These are phyloP conservation scores for Metacarcinus magister DNA, from an alignment of 2,888 invertebrate species.

Conservation along the genomic window DNA sequence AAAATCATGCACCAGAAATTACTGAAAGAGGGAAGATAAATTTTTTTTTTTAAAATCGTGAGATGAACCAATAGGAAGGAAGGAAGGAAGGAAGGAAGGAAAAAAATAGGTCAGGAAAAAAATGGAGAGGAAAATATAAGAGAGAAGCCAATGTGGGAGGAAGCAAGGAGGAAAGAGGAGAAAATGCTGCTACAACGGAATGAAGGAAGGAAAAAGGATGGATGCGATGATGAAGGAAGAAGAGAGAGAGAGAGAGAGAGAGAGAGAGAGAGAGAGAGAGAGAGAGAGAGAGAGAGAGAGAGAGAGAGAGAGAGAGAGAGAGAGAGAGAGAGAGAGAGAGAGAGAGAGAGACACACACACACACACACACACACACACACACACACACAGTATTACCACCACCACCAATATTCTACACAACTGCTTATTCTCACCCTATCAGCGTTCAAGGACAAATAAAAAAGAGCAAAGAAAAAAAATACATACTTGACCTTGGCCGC, in stretches of 20 bases:
- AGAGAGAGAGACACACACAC: not conserved
- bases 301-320: conserved; percentile 36
- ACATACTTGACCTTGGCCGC: not conserved
- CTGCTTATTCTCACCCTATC: too few relatives aligned
- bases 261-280: not conserved
- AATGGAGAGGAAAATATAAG: not conserved
- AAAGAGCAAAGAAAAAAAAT: not conserved
- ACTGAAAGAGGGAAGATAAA: not conserved
- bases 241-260: not conserved
- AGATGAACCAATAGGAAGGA: not conserved
- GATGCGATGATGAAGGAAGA: not conserved
- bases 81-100: not conserved
- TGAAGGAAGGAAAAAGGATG: not conserved
- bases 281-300: not conserved
- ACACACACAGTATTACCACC: not conserved
- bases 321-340: conserved; percentile 9
- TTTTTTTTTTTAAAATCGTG: not conserved
- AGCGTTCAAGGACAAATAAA: not conserved
- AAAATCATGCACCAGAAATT: not conserved
- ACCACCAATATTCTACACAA: too few relatives aligned
- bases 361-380: not conserved
- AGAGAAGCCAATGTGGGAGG: not conserved
- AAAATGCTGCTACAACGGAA: not conserved
- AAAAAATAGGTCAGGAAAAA: not conserved
- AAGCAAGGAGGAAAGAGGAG: not conserved